These are phyloP conservation scores for Gallinago paraguaiae DNA, from an alignment of 2,113 vertebrate species.

Conservation along the genomic window DNA sequence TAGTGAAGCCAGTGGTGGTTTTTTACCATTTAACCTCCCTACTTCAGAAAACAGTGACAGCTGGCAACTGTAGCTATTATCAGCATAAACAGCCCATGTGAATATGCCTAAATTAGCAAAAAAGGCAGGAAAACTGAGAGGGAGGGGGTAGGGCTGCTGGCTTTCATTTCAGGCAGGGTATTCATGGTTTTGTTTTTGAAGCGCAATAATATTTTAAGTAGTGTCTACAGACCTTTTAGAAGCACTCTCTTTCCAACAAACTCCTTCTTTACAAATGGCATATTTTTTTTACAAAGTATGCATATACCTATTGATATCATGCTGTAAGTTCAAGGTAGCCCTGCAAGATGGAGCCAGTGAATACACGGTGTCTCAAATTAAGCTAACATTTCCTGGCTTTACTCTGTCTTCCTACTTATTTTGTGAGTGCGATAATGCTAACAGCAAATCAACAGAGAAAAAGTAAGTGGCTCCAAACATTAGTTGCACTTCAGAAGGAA, in stretches of 20 bases:
- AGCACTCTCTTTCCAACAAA: background rate
- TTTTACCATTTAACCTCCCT: background rate
- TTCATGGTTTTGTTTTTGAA: background rate
- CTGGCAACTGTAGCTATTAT: background rate
- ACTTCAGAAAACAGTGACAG: background rate
- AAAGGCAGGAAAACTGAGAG: background rate
- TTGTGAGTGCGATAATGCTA: background rate
- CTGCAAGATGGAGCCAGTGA: background rate
- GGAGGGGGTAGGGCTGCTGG: no score
- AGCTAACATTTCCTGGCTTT: background rate
- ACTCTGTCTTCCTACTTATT: background rate
- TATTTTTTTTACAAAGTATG: background rate
- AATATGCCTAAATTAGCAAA: background rate
- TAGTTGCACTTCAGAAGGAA: background rate
- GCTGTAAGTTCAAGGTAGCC: background rate
- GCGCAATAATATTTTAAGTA: background rate
- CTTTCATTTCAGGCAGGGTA: accelerated
- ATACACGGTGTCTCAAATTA: background rate
- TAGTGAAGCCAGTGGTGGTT: background rate
- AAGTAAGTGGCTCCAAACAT: background rate
- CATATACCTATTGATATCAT: background rate
- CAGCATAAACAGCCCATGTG: accelerated
- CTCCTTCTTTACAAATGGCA: background rate
- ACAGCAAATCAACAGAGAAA: background rate
- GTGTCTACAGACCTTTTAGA: background rate